Base-by-base conservation (phyloP, 2,113 vertebrate species). In the Rhagologus leucostigma region DNA sequence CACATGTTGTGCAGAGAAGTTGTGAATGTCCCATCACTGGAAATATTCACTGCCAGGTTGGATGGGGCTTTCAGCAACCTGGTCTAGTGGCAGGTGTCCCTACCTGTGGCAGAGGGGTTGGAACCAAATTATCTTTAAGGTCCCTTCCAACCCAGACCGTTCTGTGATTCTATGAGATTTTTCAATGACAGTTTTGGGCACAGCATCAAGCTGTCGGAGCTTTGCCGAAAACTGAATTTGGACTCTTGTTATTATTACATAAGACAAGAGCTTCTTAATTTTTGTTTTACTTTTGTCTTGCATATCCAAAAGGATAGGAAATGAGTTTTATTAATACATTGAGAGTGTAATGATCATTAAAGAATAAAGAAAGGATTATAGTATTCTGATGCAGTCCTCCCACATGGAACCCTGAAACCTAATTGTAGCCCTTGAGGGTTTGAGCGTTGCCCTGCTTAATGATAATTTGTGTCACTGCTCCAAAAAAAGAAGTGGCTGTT, bases 371-470 rank as follows among this genome's bases (percentile, higher is more conserved):
- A 89, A 88, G 95, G 87, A 90, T 93, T 94, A 85, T 62, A 74
- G 39, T 87, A 87, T 91, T 91, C 91, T 97, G 78, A 42, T 96
- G 42, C 87, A 90, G 89, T 97, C 93, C 89, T 96, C 91, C 93
- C 81, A 93, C 95, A 96, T 4, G 5, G 89, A 95, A 95, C 95
- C 96, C 94, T 89, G 10, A 95, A 96, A 96, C 84, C 82, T 96
- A 96, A 94, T 95, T 95, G 93, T 94, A 95, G 94, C 75, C 93
- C 91, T 96, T 93, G 78, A 96, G 89, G 89, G 74, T 94, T 93
- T 91, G 74, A 94, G 70, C 91, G 84, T 46, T 94, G 95, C 95
- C 94, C 94, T 94, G 78, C 87, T 96, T 96, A 97, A 97, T 88
- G 94, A 80, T 95, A 94, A 97, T 96, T 95, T 95, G 94, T 95